phyloP scores from a whole-genome alignment of 2,113 vertebrate species.

The Dipodomys stephensi region DNA sequence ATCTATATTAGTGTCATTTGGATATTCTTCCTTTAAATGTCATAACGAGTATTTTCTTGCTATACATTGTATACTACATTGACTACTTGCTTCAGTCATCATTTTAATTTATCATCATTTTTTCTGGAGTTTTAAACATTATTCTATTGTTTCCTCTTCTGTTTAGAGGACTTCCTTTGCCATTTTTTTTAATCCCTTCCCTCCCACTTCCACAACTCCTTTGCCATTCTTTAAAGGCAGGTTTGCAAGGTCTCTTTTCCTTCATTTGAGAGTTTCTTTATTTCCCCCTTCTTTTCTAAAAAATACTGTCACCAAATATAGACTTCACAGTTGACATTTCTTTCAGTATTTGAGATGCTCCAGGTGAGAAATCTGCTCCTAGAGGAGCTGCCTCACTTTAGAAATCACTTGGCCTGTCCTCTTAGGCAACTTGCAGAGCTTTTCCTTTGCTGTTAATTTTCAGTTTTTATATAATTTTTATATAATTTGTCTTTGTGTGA shows the following conservation, averaged over 20 bases:
- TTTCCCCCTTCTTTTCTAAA: constrained; percentile 34
- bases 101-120: not conserved
- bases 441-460: not conserved
- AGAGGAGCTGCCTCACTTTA: not conserved
- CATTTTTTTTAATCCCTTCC: too few species aligned
- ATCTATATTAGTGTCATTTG: not conserved
- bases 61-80: not conserved
- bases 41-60: not conserved
- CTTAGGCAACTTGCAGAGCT: not conserved
- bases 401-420: not conserved
- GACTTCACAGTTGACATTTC: not conserved
- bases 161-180: not conserved
- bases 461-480: not conserved
- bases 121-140: not conserved
- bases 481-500: not conserved
- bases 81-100: not conserved
- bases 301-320: not conserved
- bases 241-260: not conserved
- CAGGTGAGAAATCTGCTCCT: not conserved
- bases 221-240: not conserved
- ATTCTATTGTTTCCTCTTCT: not conserved
- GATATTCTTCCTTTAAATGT: not conserved
- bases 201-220: too few species aligned
- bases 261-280: not conserved
- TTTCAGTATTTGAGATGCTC: not conserved